phyloP scores from a whole-genome alignment of 2,113 vertebrate genomes.

The Hypocryptadius cinnamomeus region DNA sequence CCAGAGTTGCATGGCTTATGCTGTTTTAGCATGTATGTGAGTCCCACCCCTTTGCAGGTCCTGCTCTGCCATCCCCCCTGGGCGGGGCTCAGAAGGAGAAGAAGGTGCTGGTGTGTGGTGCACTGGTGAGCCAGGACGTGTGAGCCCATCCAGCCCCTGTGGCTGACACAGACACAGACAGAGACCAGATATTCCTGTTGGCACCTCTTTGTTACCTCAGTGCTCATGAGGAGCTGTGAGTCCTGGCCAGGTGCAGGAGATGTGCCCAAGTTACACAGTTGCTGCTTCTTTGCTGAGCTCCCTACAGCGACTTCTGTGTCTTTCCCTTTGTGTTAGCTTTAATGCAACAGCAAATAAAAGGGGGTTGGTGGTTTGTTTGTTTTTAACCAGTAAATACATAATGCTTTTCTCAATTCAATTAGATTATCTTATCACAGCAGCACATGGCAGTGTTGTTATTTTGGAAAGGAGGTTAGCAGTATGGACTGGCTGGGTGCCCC shows the following conservation, averaged over 20 bases:
- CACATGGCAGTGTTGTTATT: background rate
- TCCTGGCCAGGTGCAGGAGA: background rate
- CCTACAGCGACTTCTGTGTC: background rate
- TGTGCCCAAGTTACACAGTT: background rate
- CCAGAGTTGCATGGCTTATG: background rate
- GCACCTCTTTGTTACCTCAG: background rate
- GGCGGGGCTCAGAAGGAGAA: background rate
- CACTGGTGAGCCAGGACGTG: background rate
- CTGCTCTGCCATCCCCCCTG: background rate
- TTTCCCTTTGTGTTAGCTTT: background rate
- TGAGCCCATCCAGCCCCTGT: background rate
- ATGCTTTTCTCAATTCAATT: background rate
- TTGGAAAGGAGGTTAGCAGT: background rate
- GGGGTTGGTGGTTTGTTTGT: no score
- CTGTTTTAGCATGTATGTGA: background rate
- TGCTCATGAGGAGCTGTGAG: background rate
- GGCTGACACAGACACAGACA: background rate
- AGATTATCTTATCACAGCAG: background rate
- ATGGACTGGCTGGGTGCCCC: background rate
- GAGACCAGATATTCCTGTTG: background rate
- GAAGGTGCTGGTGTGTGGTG: background rate
- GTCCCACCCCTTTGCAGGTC: background rate
- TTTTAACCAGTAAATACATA: background rate
- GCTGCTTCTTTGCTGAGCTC: background rate
- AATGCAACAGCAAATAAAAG: background rate